Evolutionary conservation across 2,797 vertebrate species (phyloP), one percentile per base, ranked within the genome.

Genomic region (Tragelaphus oryx): DNA sequence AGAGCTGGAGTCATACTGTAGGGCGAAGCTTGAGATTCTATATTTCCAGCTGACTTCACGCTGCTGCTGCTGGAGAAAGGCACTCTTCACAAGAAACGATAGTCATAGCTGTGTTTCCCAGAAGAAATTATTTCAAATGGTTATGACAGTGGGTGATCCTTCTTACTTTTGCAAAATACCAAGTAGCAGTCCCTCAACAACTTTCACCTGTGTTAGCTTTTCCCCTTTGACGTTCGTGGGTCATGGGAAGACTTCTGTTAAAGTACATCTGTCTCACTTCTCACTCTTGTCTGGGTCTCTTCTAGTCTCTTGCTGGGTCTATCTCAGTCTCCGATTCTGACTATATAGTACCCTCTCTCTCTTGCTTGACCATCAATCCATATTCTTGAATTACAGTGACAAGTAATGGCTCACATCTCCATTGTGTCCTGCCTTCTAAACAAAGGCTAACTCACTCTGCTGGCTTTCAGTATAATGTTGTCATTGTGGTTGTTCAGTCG

Each of bases 161-260:
- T 76, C 80, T 28, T 33, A 55, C 46, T 89, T 95, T 84, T 50
- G 16, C 44, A 76, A 93, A 96, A 76, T 88, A 28, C 30, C 50
- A 68, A 79, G 33, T 4, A 24, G 6, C 30, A 52, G 37, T 37
- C 13, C 20, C 48, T 87, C 44, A 74, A 6, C 4, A 44, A 18
- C 18, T 78, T 62, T 78, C 44, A 33, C 16, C 14, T 46, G 30
- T 78, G 41, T 50, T 52, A 52, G 14, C 46, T 28, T 8, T 59
- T 68, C 57, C 28, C 37, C 30, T 50, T 33, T 54, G 62, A 41
- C 0, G 0, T 41, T 52, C 54, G 10, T 28, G 52, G n/a, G 33
- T 20, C 52, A 10, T 46, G 22, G n/a, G 30, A 46, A 1, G 3
- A 24, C 44, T 62, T 44, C 62, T 24, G 30, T 33, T 82, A 44